Evolutionary conservation across 2,888 invertebrate species (phyloP).

Genomic region (Apotomis capreana): DNA sequence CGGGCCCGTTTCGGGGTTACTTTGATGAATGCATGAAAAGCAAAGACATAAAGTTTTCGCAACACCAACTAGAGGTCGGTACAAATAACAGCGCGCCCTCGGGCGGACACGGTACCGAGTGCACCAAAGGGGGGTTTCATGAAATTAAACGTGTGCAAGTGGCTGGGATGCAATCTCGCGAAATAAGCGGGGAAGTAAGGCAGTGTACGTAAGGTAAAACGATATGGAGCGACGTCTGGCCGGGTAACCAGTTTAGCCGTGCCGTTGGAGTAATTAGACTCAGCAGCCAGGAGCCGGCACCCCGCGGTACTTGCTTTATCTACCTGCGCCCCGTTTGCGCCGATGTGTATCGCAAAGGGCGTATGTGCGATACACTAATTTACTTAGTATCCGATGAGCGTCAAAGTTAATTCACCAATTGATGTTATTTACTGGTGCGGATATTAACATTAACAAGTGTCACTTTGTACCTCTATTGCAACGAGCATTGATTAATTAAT

Average conservation of each 20-base stretch:
- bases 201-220: slow-evolving; percentile 53
- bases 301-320: slow-evolving; percentile 29
- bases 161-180: slow-evolving; percentile 57
- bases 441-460: background rate
- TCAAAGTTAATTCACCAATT: background rate
- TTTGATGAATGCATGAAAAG: slow-evolving; percentile 28
- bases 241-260: slow-evolving; percentile 72
- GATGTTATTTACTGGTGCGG: background rate
- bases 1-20: slow-evolving; percentile 5
- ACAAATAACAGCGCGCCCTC: slow-evolving; percentile 33
- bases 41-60: slow-evolving; percentile 31
- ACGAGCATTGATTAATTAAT: no score
- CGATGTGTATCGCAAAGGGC: background rate
- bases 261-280: slow-evolving; percentile 76
- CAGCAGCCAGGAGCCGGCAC: slow-evolving; percentile 57
- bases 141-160: slow-evolving; percentile 43
- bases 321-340: slow-evolving; percentile 14
- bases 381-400: background rate
- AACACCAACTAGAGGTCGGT: slow-evolving; percentile 24
- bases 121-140: slow-evolving; percentile 41
- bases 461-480: background rate
- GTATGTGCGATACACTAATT: slow-evolving; percentile 1
- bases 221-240: slow-evolving; percentile 45
- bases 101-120: slow-evolving; percentile 37
- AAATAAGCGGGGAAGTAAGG: slow-evolving; percentile 53